These are phyloP conservation scores for Barypeithes pellucidus DNA, from an alignment of 2,888 invertebrate species.

Conservation along the genomic window DNA sequence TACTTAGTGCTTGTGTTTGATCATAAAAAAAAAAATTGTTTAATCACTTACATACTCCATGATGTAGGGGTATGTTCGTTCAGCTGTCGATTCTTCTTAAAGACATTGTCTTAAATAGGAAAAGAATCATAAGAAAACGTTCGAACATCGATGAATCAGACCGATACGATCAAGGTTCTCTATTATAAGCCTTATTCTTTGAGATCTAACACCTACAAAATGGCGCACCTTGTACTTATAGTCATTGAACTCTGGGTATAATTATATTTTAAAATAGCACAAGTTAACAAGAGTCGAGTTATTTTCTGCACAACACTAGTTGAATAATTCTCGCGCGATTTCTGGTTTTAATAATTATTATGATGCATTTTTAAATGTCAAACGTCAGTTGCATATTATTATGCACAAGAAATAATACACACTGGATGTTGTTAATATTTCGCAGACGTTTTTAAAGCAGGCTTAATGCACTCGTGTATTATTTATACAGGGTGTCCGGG, in stretches of 20 bases:
- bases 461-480: too few species aligned
- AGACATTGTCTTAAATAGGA: not conserved
- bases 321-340: constrained; percentile 37
- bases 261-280: constrained; percentile 56
- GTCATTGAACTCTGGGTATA: constrained; percentile 57
- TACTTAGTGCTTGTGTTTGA: too few species aligned
- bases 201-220: constrained; percentile 56
- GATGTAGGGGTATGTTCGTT: too few species aligned
- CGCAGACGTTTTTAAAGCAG: not conserved
- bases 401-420: not conserved
- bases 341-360: constrained; percentile 44
- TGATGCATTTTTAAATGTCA: constrained; percentile 48
- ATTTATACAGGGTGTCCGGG: too few species aligned
- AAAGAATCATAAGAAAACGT: not conserved
- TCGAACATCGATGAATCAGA: constrained; percentile 30
- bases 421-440: not conserved
- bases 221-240: constrained; percentile 57
- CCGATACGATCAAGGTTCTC: constrained; percentile 41
- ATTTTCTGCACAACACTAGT: constrained; percentile 48
- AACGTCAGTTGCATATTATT: constrained; percentile 19
- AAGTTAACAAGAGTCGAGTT: constrained; percentile 47
- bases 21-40: too few species aligned
- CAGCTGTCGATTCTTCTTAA: too few species aligned
- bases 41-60: too few species aligned
- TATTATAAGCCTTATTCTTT: constrained; percentile 36